Conservation (phyloP, 2,797 vertebrate species). For the Peromyscus eremicus region DNA sequence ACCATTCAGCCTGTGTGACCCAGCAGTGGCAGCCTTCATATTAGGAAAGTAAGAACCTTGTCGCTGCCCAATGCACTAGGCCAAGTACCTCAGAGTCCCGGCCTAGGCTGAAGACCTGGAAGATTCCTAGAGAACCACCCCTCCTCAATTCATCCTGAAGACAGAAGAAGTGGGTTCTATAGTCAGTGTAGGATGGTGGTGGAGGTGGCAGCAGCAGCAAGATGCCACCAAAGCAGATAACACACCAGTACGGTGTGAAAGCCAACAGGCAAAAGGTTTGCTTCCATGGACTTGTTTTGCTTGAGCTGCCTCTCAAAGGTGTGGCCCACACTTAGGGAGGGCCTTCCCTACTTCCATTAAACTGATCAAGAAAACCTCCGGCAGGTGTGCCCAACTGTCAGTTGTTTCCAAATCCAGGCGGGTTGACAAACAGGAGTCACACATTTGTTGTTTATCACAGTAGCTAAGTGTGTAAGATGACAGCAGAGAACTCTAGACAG, state of each 20-base stretch:
- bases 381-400: background rate
- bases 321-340: background rate
- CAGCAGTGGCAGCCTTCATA: background rate
- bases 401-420: background rate
- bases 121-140: background rate
- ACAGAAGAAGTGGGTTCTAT: background rate
- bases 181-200: background rate
- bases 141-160: too few species aligned
- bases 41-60: background rate
- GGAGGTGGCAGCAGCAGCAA: background rate
- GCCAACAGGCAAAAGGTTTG: background rate
- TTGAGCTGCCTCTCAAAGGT: background rate
- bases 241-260: background rate
- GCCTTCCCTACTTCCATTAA: background rate
- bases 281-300: background rate
- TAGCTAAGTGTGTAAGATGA: background rate
- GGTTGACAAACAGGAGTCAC: background rate
- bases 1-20: background rate
- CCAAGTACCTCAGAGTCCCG: background rate
- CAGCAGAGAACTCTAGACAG: background rate
- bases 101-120: background rate
- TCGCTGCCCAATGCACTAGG: too few species aligned
- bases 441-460: background rate
- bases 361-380: background rate
- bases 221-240: background rate